A percentile compares a stretch with the other conserved stretches of the same genome.
phyloP scores from a whole-genome alignment of 30 jellyfish, hydroid and myxozoan species.

The Hydractinia echinata region DNA sequence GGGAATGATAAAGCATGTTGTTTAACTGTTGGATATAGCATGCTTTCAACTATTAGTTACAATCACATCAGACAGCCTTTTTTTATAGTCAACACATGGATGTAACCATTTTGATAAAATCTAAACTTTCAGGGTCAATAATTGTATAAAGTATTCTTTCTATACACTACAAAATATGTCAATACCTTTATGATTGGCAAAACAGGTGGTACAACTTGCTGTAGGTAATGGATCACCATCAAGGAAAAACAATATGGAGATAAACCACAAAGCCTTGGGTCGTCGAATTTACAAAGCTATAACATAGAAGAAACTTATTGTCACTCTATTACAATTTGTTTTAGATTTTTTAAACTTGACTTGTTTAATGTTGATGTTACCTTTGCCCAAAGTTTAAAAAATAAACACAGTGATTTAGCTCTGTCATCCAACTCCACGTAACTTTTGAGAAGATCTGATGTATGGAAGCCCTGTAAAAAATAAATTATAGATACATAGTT shows the following conservation, averaged over 20 bases:
- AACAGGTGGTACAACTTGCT: slow-evolving; percentile 21
- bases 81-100: no score
- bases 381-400: slow-evolving; percentile 47
- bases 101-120: no score
- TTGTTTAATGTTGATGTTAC: neutral
- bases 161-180: no score
- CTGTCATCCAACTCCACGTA: slow-evolving; percentile 7
- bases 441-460: slow-evolving; percentile 15
- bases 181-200: slow-evolving; percentile 14
- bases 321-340: no score
- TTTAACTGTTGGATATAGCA: no score
- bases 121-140: no score
- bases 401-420: slow-evolving; percentile 11
- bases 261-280: slow-evolving; percentile 25
- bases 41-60: no score
- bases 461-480: slow-evolving; percentile 14
- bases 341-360: no score
- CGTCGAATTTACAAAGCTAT: slow-evolving; percentile 35
- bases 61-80: no score
- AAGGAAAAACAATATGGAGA: slow-evolving; percentile 18
- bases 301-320: neutral
- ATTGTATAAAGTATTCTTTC: no score
- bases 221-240: slow-evolving; percentile 37
- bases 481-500: neutral
- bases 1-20: no score